These are phyloP conservation scores for Erebia aethiops DNA, from an alignment of 2,888 invertebrate species.

Conservation along the genomic window DNA sequence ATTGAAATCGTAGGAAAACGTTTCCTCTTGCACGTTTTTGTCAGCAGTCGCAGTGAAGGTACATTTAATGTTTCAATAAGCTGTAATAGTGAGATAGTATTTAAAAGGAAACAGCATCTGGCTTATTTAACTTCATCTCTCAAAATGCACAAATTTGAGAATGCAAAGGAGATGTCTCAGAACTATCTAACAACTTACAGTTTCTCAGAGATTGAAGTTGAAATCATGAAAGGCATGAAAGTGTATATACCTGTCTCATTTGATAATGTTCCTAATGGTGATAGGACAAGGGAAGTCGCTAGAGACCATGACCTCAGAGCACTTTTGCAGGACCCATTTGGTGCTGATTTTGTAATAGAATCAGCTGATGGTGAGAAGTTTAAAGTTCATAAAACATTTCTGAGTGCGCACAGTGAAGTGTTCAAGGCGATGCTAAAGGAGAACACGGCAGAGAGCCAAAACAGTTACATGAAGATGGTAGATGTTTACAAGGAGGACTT, in stretches of 20 bases:
- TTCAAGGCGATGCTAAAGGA: slow-evolving; percentile 76
- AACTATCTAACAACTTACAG: slow-evolving; percentile 64
- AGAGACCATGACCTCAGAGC: slow-evolving; percentile 58
- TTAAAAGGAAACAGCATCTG: slow-evolving; percentile 54
- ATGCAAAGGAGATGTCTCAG: slow-evolving; percentile 43
- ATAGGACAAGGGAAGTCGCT: slow-evolving; percentile 32
- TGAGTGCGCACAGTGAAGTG: slow-evolving; percentile 68
- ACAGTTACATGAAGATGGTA: slow-evolving; percentile 62
- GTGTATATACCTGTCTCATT: slow-evolving; percentile 62
- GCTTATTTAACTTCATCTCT: slow-evolving; percentile 54
- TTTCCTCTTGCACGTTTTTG: slow-evolving; percentile 66
- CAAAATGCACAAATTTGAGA: slow-evolving; percentile 52
- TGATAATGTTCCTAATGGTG: slow-evolving; percentile 27
- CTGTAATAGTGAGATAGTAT: slow-evolving; percentile 50
- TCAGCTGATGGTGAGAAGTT: slow-evolving; percentile 67
- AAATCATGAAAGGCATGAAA: slow-evolving; percentile 58
- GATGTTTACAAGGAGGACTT: slow-evolving; percentile 68
- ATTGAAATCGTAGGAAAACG: slow-evolving; percentile 59
- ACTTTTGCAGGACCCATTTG: slow-evolving; percentile 62
- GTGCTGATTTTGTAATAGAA: slow-evolving; percentile 70
- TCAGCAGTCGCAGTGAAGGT: slow-evolving; percentile 57
- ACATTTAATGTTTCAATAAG: slow-evolving; percentile 57
- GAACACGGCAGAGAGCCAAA: slow-evolving; percentile 72
- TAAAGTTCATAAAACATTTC: slow-evolving; percentile 62
- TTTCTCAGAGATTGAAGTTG: slow-evolving; percentile 63